phyloP scores from a whole-genome alignment of 2,113 vertebrate species.

The Emydocephalus ijimae region DNA sequence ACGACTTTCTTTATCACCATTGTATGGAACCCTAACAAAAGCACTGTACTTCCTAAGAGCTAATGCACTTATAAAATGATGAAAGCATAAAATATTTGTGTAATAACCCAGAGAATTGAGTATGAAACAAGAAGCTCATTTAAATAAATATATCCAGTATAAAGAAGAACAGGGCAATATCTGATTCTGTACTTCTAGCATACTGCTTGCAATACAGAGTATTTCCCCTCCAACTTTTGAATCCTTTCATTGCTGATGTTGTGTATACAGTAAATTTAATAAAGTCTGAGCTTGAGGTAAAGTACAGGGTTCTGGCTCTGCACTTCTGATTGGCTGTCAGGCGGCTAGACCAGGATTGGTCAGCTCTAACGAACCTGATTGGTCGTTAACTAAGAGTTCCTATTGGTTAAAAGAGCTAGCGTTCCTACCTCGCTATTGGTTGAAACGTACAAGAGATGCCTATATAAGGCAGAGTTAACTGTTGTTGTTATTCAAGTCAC shows the following conservation, averaged over 20 bases:
- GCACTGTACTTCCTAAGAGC: conserved; percentile 50
- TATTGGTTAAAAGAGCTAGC: too few species aligned
- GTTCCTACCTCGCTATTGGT: too few species aligned
- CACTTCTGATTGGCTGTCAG: too few species aligned
- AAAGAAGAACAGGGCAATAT: conserved; percentile 13
- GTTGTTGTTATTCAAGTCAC: too few species aligned
- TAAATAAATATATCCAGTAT: conserved; percentile 51
- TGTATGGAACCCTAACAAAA: conserved; percentile 55
- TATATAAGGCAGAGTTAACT: too few species aligned
- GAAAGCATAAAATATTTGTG: conserved; percentile 56
- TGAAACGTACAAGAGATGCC: too few species aligned
- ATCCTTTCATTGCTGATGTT: conserved; percentile 11
- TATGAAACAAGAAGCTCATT: conserved; percentile 34
- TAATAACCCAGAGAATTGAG: conserved; percentile 44
- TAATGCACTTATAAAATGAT: conserved; percentile 51
- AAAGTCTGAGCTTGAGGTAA: too few species aligned
- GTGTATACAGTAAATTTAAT: too few species aligned
- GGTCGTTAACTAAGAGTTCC: too few species aligned
- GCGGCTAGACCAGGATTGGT: too few species aligned
- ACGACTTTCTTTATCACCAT: conserved; percentile 46
- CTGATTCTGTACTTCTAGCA: conserved; percentile 23
- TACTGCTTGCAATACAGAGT: conserved; percentile 16
- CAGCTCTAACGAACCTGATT: too few species aligned
- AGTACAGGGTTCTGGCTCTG: too few species aligned
- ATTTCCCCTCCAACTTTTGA: conserved; percentile 28